Evolutionary conservation across 2,113 vertebrate species (phyloP), one percentile per base, ranked within the genome.

Genomic region (Ia io): DNA sequence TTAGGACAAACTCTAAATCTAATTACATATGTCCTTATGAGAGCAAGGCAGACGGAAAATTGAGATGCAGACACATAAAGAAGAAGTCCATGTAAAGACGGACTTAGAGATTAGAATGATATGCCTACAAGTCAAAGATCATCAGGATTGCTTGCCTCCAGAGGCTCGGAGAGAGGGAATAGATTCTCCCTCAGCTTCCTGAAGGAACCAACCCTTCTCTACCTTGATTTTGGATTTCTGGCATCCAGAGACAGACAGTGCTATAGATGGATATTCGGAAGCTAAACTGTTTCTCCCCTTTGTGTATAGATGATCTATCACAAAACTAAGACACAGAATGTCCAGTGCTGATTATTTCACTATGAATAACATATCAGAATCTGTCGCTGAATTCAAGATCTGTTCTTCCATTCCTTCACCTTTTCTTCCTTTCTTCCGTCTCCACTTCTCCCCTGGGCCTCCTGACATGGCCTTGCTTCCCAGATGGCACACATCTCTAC

Each of bases 401-500:
- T 65, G 0, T 42, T 84, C 25, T 70, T 28, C 44, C 25, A 2
- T 32, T 11, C 18, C 8, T 59, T 37, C 7, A 22, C 1, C 8
- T 74, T 37, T 23, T n/a, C n/a, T 88, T 42, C 12, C 5, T 47
- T 78, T 28, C 8, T 71, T 1, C 6, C 35, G 61, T 82, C 44
- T 32, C 32, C 0, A 1, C 4, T 22, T 78, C 71, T 71, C 35
- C 35, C 61, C 40, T 0, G 9, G 35, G 40, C 28, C 25, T 69
- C 32, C 5, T 28, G 32, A 4, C 30, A 6, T 11, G 32, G 85
- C 53, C 20, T 18, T 17, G 4, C 25, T 32, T 7, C 32, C 8
- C 9, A 5, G 1, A 5, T 23, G 32, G 1, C 28, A 74, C 23
- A 23, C 13, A 23, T 0, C 6, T 32, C 42, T 20, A 49, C 42